These are phyloP conservation scores for Eulemur albifrons DNA, from an alignment of 2,797 vertebrate genomes.

Conservation along the genomic window DNA sequence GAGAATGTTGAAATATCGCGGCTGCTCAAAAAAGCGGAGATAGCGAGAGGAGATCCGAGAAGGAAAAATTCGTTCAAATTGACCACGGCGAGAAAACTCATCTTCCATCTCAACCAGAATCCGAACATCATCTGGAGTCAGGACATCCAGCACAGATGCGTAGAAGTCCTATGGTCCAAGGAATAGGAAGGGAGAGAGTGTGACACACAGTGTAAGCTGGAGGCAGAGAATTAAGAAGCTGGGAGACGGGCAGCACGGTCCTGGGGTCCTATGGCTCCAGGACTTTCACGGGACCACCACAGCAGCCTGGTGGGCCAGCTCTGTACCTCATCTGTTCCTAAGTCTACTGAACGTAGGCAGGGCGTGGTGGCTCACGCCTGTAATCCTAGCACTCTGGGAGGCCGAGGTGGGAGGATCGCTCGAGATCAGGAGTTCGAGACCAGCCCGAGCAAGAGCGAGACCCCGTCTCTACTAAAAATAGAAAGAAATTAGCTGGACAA, in stretches of 20 bases:
- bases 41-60: constrained; percentile 90
- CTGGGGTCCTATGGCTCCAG: not conserved
- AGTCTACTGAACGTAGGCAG: not conserved
- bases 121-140: constrained; percentile 94
- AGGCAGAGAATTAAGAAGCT: not conserved
- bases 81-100: constrained; percentile 91
- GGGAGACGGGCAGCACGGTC: not conserved
- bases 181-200: not conserved
- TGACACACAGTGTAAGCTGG: not conserved
- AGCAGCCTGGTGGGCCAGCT: not conserved
- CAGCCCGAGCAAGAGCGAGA: too few species aligned
- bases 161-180: constrained; percentile 88
- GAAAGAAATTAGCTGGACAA: too few species aligned
- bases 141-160: constrained; percentile 90
- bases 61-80: constrained; percentile 95
- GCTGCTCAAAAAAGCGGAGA: constrained; percentile 94
- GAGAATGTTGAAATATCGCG: constrained; percentile 95
- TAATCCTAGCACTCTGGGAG: too few species aligned
- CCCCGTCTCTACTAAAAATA: too few species aligned
- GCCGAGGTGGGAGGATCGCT: too few species aligned
- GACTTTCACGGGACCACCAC: not conserved
- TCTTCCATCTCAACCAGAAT: constrained; percentile 93
- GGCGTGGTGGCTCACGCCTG: too few species aligned
- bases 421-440: too few species aligned
- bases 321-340: not conserved